phyloP scores from a whole-genome alignment of 1,140 invertebrate species.

The Drosophila equinoxialis region DNA sequence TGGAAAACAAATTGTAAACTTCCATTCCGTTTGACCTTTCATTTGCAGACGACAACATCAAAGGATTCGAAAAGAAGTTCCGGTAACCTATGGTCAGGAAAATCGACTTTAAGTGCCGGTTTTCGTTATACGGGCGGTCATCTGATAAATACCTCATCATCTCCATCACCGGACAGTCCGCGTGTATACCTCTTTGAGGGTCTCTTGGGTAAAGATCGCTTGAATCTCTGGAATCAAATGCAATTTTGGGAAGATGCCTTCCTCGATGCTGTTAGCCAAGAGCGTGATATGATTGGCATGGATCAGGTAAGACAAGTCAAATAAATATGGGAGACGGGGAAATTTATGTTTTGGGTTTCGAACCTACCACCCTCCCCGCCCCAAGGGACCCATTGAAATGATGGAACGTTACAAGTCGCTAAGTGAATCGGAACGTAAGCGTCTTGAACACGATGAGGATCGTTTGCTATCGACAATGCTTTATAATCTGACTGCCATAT shows the following conservation, averaged over 20 bases:
- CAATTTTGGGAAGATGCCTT: slow-evolving; percentile 99
- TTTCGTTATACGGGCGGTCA: slow-evolving; percentile 95
- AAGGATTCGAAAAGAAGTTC: slow-evolving; percentile 88
- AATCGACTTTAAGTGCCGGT: slow-evolving; percentile 94
- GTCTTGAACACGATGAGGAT: slow-evolving; percentile 99
- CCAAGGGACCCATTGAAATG: slow-evolving; percentile 96
- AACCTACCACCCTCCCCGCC: neutral
- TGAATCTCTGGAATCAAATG: slow-evolving; percentile 99
- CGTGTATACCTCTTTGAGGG: slow-evolving; percentile 97
- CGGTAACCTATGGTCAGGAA: slow-evolving; percentile 95
- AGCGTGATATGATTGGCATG: slow-evolving; percentile 99
- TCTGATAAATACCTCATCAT: slow-evolving; percentile 91
- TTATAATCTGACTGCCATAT: slow-evolving; percentile 97
- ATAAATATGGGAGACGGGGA: neutral
- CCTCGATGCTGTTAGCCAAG: slow-evolving; percentile 98
- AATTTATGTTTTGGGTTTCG: neutral
- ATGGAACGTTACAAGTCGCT: slow-evolving; percentile 98
- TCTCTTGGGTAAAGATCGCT: slow-evolving; percentile 87
- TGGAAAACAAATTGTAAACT: neutral
- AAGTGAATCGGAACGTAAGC: slow-evolving; percentile 96
- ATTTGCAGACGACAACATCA: slow-evolving; percentile 73
- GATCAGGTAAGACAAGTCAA: slow-evolving; percentile 88
- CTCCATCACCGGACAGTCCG: slow-evolving; percentile 92
- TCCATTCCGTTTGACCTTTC: too few relatives aligned
- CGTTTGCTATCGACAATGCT: slow-evolving; percentile 96